Evolutionary conservation across 2,113 vertebrate species (phyloP).

Genomic region (Microcebus murinus): DNA sequence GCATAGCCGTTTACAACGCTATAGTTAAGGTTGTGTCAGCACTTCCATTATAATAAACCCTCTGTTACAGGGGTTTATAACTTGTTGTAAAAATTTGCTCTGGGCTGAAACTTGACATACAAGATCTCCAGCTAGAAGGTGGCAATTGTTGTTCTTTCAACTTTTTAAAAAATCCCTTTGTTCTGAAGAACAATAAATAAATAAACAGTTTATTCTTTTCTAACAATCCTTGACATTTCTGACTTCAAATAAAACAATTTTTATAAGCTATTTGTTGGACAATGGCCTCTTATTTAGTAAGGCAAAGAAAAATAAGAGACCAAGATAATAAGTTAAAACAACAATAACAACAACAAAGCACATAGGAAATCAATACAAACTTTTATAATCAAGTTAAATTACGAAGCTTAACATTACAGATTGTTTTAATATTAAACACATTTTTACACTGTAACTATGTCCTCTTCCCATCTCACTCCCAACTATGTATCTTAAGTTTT

Average conservation of each 20-base stretch:
- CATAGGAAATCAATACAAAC: conserved; percentile 53
- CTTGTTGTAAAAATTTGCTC: conserved; percentile 83
- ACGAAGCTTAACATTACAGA: not conserved
- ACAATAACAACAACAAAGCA: conserved; percentile 16
- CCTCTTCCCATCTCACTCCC: not conserved
- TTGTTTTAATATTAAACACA: conserved; percentile 21
- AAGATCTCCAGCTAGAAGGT: conserved; percentile 71
- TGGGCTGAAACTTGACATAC: conserved; percentile 83
- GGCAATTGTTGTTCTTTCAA: conserved; percentile 48
- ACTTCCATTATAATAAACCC: conserved; percentile 86
- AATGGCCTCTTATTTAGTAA: conserved; percentile 61
- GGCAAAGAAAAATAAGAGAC: conserved; percentile 9
- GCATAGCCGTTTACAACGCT: conserved; percentile 87
- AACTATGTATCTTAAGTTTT: not conserved
- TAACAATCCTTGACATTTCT: conserved; percentile 67
- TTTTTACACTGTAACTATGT: not conserved
- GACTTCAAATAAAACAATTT: conserved; percentile 69
- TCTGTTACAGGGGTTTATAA: conserved; percentile 83
- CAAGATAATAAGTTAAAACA: conserved; percentile 51
- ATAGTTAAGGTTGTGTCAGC: conserved; percentile 89
- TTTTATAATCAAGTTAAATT: conserved; percentile 49
- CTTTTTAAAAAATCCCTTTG: conserved; percentile 53
- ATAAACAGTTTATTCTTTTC: conserved; percentile 61
- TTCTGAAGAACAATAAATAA: conserved; percentile 64
- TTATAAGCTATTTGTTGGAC: conserved; percentile 58